Conservation (phyloP, 2,888 invertebrate genomes). For the Zhuqinia jingwanae region DNA sequence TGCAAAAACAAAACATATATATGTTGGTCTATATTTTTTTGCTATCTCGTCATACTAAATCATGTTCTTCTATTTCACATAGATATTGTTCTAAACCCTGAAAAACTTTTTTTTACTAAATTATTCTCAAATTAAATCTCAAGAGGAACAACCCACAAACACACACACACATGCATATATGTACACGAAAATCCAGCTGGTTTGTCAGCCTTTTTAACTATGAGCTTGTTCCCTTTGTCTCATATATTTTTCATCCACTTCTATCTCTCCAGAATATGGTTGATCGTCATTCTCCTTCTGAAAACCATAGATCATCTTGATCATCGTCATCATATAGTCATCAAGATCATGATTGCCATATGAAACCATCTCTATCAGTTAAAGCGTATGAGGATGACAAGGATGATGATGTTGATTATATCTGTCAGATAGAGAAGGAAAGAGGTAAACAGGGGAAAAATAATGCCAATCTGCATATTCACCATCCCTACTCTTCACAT, state of each 20-base stretch:
- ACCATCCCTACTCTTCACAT: neutral
- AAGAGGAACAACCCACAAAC: neutral
- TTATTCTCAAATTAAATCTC: slow-evolving; percentile 34
- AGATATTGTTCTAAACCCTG: neutral
- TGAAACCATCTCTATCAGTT: neutral
- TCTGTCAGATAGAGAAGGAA: slow-evolving; percentile 41
- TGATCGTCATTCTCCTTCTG: neutral
- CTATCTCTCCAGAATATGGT: neutral
- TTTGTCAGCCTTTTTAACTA: neutral
- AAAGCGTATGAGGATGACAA: neutral
- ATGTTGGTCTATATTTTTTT: no score
- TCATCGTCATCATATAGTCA: neutral
- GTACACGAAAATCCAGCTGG: neutral
- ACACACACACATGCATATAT: no score
- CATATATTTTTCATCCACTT: neutral
- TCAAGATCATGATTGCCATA: neutral
- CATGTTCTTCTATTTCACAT: no score
- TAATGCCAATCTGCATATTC: slow-evolving; percentile 47
- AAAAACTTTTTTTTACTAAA: slow-evolving; percentile 16
- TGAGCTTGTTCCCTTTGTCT: no score
- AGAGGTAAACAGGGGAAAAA: neutral
- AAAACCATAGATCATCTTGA: neutral
- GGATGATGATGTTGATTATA: slow-evolving; percentile 25
- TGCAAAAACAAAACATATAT: no score
- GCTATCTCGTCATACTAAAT: no score